Evolutionary conservation across 2,113 vertebrate species (phyloP).

Genomic region (Coreoperca whiteheadi): DNA sequence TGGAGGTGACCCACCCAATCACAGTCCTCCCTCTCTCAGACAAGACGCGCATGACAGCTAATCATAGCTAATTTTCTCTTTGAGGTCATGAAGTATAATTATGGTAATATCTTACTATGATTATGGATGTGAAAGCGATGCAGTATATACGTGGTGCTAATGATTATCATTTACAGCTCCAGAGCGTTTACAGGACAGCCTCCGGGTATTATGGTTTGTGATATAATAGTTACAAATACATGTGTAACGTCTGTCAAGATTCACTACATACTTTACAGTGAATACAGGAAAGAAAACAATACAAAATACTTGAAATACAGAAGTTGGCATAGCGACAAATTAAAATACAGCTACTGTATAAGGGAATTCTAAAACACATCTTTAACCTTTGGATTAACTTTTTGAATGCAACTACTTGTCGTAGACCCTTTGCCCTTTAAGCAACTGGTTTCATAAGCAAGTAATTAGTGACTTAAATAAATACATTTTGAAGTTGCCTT

Average conservation of each 20-base stretch:
- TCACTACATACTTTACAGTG: neutral
- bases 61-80: constrained; percentile 1
- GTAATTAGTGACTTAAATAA: neutral
- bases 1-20: constrained; percentile 90
- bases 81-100: constrained; percentile 1
- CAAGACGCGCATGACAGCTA: neutral
- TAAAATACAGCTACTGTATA: neutral
- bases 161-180: neutral
- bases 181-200: neutral
- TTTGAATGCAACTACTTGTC: neutral
- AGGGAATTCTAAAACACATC: neutral
- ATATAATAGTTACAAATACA: neutral
- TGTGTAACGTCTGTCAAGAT: neutral
- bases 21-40: constrained; percentile 1
- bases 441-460: neutral
- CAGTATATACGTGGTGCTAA: neutral
- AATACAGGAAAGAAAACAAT: neutral
- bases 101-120: constrained; percentile 5
- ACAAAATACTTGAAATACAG: neutral
- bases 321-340: constrained; percentile 9
- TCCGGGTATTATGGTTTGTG: neutral
- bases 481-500: neutral
- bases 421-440: neutral
- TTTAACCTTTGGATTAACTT: neutral
- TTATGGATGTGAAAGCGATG: constrained; percentile 11